Conservation (phyloP, 2,888 invertebrate species). For the Octonoba sinensis region DNA sequence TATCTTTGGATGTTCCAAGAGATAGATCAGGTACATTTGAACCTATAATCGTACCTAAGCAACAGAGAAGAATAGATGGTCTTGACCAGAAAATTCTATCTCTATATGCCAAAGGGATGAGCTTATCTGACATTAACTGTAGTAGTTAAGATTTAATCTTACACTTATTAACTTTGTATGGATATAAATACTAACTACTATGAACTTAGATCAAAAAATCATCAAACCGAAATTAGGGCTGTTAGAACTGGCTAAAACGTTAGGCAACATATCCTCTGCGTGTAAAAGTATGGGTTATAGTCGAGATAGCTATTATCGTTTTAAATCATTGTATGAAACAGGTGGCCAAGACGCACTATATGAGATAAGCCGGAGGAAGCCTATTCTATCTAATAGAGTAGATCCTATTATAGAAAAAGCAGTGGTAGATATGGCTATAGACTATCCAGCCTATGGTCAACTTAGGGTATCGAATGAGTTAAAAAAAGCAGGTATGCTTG, state of each 20-base stretch:
- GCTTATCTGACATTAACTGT: no score
- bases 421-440: neutral
- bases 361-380: slow-evolving; percentile 5
- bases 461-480: neutral
- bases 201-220: no score
- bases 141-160: no score
- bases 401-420: neutral
- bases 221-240: neutral
- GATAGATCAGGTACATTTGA: no score
- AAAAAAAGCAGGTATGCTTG: neutral
- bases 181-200: no score
- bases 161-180: neutral
- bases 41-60: no score
- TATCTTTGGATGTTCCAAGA: no score
- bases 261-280: neutral
- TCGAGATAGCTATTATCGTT: slow-evolving; percentile 2
- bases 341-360: neutral
- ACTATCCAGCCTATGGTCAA: slow-evolving; percentile 15
- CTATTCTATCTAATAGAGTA: slow-evolving; percentile 2
- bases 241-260: neutral
- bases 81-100: no score
- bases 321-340: neutral
- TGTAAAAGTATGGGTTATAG: slow-evolving; percentile 2
- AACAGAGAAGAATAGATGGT: no score
- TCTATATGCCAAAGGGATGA: no score